phyloP scores from a whole-genome alignment of 92 coral and sea anemone species.

The Anthopleura xanthogrammica region DNA sequence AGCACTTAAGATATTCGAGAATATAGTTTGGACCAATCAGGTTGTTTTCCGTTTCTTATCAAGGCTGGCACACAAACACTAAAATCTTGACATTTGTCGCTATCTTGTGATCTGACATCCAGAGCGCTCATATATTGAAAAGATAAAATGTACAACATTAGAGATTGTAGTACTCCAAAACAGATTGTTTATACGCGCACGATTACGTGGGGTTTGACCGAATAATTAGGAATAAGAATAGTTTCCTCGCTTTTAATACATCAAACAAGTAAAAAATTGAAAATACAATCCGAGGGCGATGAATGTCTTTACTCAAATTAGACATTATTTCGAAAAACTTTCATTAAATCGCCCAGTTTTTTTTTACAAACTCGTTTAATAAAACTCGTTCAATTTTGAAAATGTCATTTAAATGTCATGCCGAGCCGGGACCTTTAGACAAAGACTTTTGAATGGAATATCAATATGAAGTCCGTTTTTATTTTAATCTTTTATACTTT shows the following conservation, averaged over 20 bases:
- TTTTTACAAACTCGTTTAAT: background rate
- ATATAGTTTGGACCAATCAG: background rate
- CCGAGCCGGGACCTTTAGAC: background rate
- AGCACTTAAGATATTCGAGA: background rate
- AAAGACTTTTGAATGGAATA: conserved; percentile 8
- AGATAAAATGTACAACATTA: background rate
- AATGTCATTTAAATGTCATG: conserved; percentile 1
- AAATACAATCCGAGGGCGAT: background rate
- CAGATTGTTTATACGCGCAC: background rate
- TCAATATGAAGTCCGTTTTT: conserved; percentile 7
- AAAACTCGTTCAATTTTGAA: conserved; percentile 5
- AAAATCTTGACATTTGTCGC: background rate
- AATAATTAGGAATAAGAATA: background rate
- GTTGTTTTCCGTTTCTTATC: background rate
- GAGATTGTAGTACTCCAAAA: background rate
- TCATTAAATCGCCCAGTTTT: background rate
- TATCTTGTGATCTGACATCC: conserved; percentile 1
- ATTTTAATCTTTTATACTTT: conserved; percentile 19
- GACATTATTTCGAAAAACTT: background rate
- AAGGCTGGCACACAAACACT: background rate
- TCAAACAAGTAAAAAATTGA: background rate
- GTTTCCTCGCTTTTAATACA: background rate
- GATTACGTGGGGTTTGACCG: background rate
- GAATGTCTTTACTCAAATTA: background rate
- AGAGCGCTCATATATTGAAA: background rate